Evolutionary conservation across 1,140 invertebrate species (phyloP), one percentile per base, ranked within the genome.

Genomic region (Microvelia longipes): DNA sequence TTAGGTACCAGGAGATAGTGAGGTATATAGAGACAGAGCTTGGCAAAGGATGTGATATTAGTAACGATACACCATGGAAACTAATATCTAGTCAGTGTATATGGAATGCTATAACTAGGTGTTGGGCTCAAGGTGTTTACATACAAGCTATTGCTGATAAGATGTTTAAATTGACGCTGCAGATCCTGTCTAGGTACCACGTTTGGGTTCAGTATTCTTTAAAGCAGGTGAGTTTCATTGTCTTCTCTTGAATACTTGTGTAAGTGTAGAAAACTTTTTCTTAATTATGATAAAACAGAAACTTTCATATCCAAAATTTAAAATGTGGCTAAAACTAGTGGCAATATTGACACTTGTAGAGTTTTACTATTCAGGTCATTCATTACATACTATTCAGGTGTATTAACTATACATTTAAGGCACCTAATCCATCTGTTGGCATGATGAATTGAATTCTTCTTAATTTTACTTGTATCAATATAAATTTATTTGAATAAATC

Each of bases 121-220:
- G 90, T 77, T 94, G 91, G 90, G 80, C 83, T 0, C 82, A 87
- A 24, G 86, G 88, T 24, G 82, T 94, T 1, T 94, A 86, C 79
- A 81, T 95, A 29, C 78, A 82, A 2, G 86, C 88, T 67, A 77
- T 94, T 1, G 83, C 87, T 73, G 87, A 90, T 73, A 80, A 90
- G 76, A 94, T 95, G 81, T 95, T 90, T 87, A 94, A 94, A 79
- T 81, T 96, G 2, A 89, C 85, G 65, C 79, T 95, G 28, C 92
- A 94, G 81, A 81, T 95, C 29, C 74, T 92, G 27, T 84, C 89
- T 28, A 85, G 93, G 73, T 91, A 90, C 78, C 80, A 82, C 28
- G 84, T 83, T 19, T 95, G 91, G 90, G 81, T 87, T 28, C 77
- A 80, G 50, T 78, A 76, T 71, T 76, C 78, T 2, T 70, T 84